phyloP scores from a whole-genome alignment of 2,888 invertebrate genomes.

The Ceriagrion tenellum region DNA sequence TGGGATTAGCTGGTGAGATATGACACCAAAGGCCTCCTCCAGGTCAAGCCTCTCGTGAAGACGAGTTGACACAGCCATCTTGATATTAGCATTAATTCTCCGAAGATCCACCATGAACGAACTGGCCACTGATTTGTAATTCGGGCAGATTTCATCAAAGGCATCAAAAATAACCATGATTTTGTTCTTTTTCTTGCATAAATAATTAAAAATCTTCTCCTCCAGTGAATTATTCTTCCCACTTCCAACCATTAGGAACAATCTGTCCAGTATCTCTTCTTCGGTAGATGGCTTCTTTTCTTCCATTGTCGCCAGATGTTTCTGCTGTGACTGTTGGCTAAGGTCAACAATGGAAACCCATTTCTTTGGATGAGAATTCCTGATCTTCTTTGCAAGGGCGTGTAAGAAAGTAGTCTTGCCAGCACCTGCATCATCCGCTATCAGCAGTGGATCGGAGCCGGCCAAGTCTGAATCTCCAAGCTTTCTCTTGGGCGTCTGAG shows the following conservation, averaged over 20 bases:
- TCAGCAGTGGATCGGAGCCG: background rate
- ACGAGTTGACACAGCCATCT: background rate
- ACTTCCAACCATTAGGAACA: background rate
- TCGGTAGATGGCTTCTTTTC: background rate
- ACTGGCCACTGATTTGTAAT: background rate
- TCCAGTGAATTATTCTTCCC: background rate
- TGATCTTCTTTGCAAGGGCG: background rate
- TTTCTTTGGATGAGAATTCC: background rate
- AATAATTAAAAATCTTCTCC: background rate
- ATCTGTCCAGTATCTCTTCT: background rate
- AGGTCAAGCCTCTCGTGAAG: background rate
- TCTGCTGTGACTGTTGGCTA: background rate
- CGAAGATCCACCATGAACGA: background rate
- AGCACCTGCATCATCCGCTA: conserved; percentile 4
- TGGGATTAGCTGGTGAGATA: background rate
- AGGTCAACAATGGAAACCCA: background rate
- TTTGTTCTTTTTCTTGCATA: background rate
- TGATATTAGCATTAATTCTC: background rate
- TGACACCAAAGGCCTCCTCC: background rate
- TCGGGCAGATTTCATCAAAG: background rate
- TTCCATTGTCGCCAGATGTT: background rate
- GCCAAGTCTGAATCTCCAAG: too few species aligned
- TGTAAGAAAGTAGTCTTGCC: background rate
- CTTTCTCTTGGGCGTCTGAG: too few species aligned
- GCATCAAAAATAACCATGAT: background rate